These are phyloP conservation scores for Ptilonorhynchus violaceus DNA, from an alignment of 2,113 vertebrate genomes.

Conservation along the genomic window DNA sequence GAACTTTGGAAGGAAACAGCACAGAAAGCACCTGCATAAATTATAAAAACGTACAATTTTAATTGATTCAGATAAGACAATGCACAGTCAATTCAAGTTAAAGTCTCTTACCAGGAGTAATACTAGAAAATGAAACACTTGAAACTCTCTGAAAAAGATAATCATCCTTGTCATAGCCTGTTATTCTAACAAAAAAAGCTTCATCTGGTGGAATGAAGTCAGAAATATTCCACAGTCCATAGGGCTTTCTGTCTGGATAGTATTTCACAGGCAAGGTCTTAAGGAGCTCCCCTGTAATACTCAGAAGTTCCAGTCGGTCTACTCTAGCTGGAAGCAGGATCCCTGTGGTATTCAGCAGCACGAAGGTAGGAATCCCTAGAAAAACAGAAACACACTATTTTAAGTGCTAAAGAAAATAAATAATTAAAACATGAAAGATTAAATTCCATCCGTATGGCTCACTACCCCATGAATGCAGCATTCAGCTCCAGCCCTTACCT, in stretches of 20 bases:
- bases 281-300: conserved; percentile 81
- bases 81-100: not conserved
- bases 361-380: conserved; percentile 90
- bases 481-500: not conserved
- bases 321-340: conserved; percentile 84
- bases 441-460: not conserved
- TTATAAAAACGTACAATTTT: not conserved
- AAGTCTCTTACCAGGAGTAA: conserved; percentile 84
- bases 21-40: not conserved
- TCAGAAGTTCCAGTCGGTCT: conserved; percentile 88
- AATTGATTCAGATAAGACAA: not conserved
- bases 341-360: conserved; percentile 93
- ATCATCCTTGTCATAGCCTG: conserved; percentile 86
- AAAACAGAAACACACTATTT: conserved; percentile 10
- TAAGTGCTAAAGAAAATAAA: not conserved
- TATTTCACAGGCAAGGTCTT: conserved; percentile 90
- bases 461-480: not conserved
- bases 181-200: conserved; percentile 91
- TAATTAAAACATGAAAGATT: not conserved
- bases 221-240: conserved; percentile 93
- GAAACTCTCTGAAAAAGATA: conserved; percentile 94
- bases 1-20: not conserved
- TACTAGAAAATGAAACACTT: conserved; percentile 92
- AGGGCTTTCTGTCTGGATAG: conserved; percentile 84
- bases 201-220: conserved; percentile 91